A percentile compares a stretch with the other conserved stretches of the same genome.
Evolutionary conservation across 2,797 vertebrate species (phyloP).

Genomic region (Meriones psammophilus): DNA sequence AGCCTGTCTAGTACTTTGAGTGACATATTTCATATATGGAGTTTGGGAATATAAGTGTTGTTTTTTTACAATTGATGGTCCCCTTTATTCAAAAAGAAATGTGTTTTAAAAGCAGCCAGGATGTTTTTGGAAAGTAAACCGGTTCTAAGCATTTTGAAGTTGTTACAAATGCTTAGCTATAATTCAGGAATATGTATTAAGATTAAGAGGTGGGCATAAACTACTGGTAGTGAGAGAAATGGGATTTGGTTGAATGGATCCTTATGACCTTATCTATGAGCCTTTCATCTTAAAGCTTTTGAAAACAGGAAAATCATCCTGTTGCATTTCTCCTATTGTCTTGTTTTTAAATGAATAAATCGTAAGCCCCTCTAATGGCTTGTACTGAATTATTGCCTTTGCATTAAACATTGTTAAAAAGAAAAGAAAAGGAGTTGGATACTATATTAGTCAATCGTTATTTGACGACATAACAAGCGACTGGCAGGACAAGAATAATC

Average conservation of each 20-base stretch:
- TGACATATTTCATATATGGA: conserved; percentile 82
- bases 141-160: conserved; percentile 80
- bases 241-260: conserved; percentile 77
- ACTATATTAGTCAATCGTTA: no score
- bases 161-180: conserved; percentile 84
- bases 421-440: no score
- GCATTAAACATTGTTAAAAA: no score
- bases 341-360: no score
- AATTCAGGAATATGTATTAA: conserved; percentile 82
- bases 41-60: conserved; percentile 80
- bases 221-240: conserved; percentile 75
- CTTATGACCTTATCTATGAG: conserved; percentile 82
- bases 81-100: conserved; percentile 80
- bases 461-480: no score
- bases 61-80: conserved; percentile 73
- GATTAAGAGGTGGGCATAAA: conserved; percentile 58
- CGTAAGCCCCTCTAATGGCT: no score
- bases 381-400: no score
- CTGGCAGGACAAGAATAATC: no score
- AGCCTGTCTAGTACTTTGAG: conserved; percentile 77
- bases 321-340: no score
- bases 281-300: conserved; percentile 85
- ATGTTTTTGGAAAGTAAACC: conserved; percentile 78
- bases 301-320: conserved; percentile 81
- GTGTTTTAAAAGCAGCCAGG: conserved; percentile 71